Conservation (phyloP, 2,797 vertebrate species). For the Pachyuromys duprasi region DNA sequence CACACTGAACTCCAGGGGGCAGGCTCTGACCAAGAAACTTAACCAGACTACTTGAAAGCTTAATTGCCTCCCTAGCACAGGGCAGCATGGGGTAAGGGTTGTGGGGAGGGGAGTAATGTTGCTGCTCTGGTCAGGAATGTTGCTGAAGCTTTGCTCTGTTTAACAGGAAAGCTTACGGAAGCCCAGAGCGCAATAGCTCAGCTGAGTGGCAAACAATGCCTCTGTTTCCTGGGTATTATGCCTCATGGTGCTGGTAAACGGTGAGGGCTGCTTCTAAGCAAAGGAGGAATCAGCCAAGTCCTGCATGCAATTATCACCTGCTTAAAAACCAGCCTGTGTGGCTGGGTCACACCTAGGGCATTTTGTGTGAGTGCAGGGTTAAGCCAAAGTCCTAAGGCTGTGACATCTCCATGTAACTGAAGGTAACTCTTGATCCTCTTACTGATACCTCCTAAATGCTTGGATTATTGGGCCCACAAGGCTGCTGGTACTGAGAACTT, state of each 20-base stretch:
- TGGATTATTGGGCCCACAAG: neutral
- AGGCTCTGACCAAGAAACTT: conserved; percentile 48
- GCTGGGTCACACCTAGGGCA: neutral
- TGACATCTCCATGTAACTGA: neutral
- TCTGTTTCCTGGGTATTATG: conserved; percentile 67
- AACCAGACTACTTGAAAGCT: neutral
- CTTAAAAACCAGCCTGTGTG: neutral
- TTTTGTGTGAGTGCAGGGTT: neutral
- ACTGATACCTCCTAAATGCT: neutral
- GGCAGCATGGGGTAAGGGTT: neutral
- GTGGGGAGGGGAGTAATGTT: conserved; percentile 9
- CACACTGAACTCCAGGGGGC: conserved; percentile 67
- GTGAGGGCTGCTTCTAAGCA: conserved; percentile 34
- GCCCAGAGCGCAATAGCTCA: conserved; percentile 39
- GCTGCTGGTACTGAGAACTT: neutral
- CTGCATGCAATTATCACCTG: conserved; percentile 31
- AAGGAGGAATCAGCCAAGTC: conserved; percentile 54
- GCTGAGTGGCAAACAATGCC: conserved; percentile 46
- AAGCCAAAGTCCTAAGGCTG: neutral
- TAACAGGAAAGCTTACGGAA: conserved; percentile 63
- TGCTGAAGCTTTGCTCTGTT: conserved; percentile 14
- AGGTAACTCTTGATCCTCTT: neutral
- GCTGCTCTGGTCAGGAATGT: conserved; percentile 68
- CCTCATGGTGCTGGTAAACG: conserved; percentile 67
- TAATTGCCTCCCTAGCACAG: neutral